phyloP scores from a whole-genome alignment of 2,797 vertebrate genomes.

The Pipistrellus nathusii region DNA sequence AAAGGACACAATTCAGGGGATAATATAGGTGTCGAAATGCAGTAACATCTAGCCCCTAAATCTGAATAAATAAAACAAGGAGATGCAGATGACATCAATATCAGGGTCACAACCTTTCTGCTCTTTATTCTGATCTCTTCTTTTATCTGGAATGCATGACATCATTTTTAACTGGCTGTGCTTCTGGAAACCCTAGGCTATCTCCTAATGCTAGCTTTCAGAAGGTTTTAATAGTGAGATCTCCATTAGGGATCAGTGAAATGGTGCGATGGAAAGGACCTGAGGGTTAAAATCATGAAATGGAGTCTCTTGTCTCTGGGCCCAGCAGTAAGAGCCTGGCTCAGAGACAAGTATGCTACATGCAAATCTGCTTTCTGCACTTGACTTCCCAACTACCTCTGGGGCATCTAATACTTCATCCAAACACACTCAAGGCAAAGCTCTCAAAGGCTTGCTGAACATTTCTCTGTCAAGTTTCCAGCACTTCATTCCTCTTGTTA shows the following conservation, averaged over 20 bases:
- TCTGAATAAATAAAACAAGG: background rate
- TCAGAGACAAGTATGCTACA: background rate
- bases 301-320: background rate
- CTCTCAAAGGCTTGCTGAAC: slow-evolving; percentile 1
- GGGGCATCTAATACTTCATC: background rate
- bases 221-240: background rate
- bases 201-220: background rate
- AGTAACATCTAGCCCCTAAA: background rate
- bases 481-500: slow-evolving; percentile 60
- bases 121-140: background rate
- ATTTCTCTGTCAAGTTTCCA: slow-evolving; percentile 46
- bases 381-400: slow-evolving; percentile 33
- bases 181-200: background rate
- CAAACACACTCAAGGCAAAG: slow-evolving; percentile 52
- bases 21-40: background rate
- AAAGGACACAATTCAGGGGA: background rate
- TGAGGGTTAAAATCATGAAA: background rate
- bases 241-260: background rate
- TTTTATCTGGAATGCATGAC: background rate
- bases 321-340: background rate
- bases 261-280: background rate
- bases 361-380: slow-evolving; percentile 39
- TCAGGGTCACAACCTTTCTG: background rate
- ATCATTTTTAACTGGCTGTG: background rate
- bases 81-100: background rate